Evolutionary conservation across 2,888 invertebrate species (phyloP).

Genomic region (Stenodera caucasica): DNA sequence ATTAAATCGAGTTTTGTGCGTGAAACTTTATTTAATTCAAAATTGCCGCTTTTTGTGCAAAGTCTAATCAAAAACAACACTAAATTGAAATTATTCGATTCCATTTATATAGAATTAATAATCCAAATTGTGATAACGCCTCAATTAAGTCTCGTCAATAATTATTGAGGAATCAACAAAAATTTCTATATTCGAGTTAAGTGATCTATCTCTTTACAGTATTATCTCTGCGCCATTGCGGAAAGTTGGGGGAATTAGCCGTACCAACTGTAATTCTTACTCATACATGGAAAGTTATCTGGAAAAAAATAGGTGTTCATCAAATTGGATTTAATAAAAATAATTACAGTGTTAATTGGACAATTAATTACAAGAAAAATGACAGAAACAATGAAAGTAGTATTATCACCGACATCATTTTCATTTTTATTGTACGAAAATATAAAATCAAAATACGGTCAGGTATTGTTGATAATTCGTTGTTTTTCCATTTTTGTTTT

Average conservation of each 20-base stretch:
- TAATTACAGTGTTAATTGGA: neutral
- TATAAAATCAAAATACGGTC: slow-evolving; percentile 62
- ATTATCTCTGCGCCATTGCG: no score
- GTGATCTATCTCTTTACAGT: no score
- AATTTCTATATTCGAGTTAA: no score
- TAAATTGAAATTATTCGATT: no score
- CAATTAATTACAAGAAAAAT: slow-evolving; percentile 31
- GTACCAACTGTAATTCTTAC: neutral
- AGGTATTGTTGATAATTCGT: slow-evolving; percentile 54
- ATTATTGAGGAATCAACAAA: no score
- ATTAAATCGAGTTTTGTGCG: no score
- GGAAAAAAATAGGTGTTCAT: neutral
- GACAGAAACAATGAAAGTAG: slow-evolving; percentile 46
- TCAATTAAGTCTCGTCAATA: no score
- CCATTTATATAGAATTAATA: no score
- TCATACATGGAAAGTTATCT: neutral
- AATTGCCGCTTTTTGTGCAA: no score
- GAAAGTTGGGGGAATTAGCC: neutral
- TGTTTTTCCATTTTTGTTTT: slow-evolving; percentile 6
- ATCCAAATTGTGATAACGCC: no score
- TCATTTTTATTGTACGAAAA: slow-evolving; percentile 71
- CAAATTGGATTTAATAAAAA: neutral
- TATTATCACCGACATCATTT: slow-evolving; percentile 63
- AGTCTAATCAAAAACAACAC: no score
- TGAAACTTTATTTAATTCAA: no score